These are phyloP conservation scores for Macquaria ambigua DNA, from an alignment of 2,113 vertebrate species.

Conservation along the genomic window DNA sequence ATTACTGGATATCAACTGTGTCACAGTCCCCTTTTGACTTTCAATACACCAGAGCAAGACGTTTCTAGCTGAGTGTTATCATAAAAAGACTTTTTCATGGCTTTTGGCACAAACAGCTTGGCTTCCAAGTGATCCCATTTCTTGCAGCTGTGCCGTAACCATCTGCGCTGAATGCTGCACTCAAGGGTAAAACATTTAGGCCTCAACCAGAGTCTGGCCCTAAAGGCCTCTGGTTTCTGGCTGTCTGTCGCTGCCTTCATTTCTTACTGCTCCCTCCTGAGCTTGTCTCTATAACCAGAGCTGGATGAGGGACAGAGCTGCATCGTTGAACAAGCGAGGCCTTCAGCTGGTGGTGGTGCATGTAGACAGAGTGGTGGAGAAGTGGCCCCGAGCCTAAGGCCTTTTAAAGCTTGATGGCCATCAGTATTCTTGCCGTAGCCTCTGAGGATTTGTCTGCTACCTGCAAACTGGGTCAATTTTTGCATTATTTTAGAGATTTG, in stretches of 20 bases:
- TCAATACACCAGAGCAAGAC: constrained; percentile 52
- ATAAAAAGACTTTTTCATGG: constrained; percentile 72
- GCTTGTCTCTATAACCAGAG: constrained; percentile 50
- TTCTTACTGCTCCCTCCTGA: constrained; percentile 62
- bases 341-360: constrained; percentile 45
- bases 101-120: constrained; percentile 66
- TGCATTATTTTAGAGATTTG: constrained; percentile 85
- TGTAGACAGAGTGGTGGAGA: constrained; percentile 47
- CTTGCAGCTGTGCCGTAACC: constrained; percentile 75
- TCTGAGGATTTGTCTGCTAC: constrained; percentile 82
- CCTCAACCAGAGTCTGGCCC: constrained; percentile 58
- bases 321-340: constrained; percentile 51
- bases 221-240: constrained; percentile 58
- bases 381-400: constrained; percentile 71
- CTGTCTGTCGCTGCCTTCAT: constrained; percentile 47
- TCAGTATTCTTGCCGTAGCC: constrained; percentile 81
- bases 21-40: constrained; percentile 54
- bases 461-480: constrained; percentile 87
- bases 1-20: constrained; percentile 26
- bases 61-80: constrained; percentile 52
- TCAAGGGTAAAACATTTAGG: constrained; percentile 68
- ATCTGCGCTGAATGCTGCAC: constrained; percentile 67
- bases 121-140: constrained; percentile 67
- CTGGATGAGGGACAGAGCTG: constrained; percentile 37
- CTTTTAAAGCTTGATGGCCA: constrained; percentile 78